Evolutionary conservation across 2,888 invertebrate species (phyloP).

Genomic region (Melinaea menophilus): DNA sequence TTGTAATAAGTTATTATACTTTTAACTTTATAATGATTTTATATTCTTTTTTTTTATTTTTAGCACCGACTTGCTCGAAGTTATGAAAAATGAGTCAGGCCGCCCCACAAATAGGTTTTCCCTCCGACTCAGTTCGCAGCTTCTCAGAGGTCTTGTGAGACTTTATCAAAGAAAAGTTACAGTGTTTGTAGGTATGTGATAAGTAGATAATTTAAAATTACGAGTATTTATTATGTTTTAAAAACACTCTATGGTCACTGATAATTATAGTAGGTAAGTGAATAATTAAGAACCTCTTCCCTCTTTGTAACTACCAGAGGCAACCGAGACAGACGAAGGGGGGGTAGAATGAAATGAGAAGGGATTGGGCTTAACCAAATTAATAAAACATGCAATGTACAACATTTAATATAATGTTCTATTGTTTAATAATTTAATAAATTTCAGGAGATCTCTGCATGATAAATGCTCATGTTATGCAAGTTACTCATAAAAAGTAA

Average conservation of each 20-base stretch:
- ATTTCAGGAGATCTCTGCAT: slow-evolving; percentile 62
- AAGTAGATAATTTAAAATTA: slow-evolving; percentile 6
- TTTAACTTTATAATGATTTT: neutral
- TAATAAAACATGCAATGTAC: neutral
- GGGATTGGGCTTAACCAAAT: too few species aligned
- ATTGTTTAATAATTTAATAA: slow-evolving; percentile 15
- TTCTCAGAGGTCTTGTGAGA: slow-evolving; percentile 60
- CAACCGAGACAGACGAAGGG: too few species aligned
- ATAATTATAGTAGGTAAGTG: too few species aligned
- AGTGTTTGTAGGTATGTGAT: slow-evolving; percentile 50
- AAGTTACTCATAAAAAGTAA: slow-evolving; percentile 61
- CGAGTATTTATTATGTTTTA: neutral
- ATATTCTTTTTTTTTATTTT: slow-evolving; percentile 32
- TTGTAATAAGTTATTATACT: neutral
- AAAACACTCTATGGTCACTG: too few species aligned
- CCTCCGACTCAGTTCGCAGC: slow-evolving; percentile 63
- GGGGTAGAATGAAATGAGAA: too few species aligned
- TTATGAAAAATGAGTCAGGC: slow-evolving; percentile 63
- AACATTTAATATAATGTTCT: neutral
- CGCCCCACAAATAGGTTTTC: slow-evolving; percentile 60
- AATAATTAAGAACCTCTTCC: too few species aligned
- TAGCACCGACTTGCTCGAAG: slow-evolving; percentile 60
- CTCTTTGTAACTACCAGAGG: too few species aligned
- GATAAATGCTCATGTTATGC: slow-evolving; percentile 60
- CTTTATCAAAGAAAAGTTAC: slow-evolving; percentile 61